phyloP scores from a whole-genome alignment of 2,888 invertebrate species.

The Hanleya hanleyi region DNA sequence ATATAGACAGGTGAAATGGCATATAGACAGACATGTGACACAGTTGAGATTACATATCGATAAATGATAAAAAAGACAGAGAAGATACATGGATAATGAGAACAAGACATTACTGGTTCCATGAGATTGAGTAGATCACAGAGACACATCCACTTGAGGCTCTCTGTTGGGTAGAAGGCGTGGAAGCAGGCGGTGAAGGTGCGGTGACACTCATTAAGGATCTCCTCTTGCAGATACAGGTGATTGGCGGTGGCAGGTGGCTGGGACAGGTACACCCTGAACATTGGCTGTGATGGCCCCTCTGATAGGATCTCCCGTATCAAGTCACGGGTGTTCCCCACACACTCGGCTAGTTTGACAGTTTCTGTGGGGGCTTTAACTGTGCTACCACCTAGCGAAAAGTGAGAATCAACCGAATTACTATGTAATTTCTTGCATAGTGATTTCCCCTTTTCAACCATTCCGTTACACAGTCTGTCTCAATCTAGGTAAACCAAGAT shows the following conservation, averaged over 20 bases:
- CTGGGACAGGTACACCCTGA: constrained; percentile 37
- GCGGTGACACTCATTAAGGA: constrained; percentile 91
- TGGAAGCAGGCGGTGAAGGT: constrained; percentile 95
- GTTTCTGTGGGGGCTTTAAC: constrained; percentile 77
- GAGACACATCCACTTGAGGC: constrained; percentile 92
- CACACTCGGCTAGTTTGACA: constrained; percentile 86
- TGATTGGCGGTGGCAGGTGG: not conserved
- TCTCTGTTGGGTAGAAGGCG: constrained; percentile 95
- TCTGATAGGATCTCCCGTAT: constrained; percentile 89
- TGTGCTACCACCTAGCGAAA: constrained; percentile 57
- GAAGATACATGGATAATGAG: not conserved
- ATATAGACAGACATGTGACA: too few species aligned
- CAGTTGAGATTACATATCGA: too few species aligned
- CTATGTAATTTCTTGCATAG: not conserved
- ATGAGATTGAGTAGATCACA: constrained; percentile 78
- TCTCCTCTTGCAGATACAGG: constrained; percentile 74
- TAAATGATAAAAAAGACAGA: too few species aligned
- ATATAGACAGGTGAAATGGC: not conserved
- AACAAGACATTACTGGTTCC: constrained; percentile 60
- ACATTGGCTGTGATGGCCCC: constrained; percentile 48
- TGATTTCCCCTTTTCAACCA: not conserved
- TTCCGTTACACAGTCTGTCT: too few species aligned
- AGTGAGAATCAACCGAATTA: too few species aligned
- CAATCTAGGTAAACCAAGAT: too few species aligned
- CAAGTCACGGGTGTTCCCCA: constrained; percentile 88